phyloP scores from a whole-genome alignment of 2,888 invertebrate genomes.

The Nomada ruficornis region DNA sequence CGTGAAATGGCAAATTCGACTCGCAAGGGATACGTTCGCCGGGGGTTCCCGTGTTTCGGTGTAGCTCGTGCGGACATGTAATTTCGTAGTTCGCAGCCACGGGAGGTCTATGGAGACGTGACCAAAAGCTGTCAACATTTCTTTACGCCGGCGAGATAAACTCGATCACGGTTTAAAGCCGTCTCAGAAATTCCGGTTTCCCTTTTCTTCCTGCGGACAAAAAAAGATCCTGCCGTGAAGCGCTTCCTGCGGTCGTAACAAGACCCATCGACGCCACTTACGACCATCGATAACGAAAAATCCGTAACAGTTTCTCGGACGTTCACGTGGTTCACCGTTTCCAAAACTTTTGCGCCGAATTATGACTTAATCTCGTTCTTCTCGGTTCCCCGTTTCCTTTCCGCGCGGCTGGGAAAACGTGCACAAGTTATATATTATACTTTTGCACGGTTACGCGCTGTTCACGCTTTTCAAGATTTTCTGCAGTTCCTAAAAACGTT shows the following conservation, averaged over 20 bases:
- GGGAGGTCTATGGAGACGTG: constrained; percentile 73
- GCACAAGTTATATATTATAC: no score
- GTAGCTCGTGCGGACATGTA: constrained; percentile 41
- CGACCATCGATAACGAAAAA: constrained; percentile 33
- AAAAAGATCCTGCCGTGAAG: constrained; percentile 28
- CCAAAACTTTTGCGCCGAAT: no score
- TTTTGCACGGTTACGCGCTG: no score
- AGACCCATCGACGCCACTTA: constrained; percentile 38
- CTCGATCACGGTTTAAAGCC: constrained; percentile 64
- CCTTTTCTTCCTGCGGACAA: constrained; percentile 6
- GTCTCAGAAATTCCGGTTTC: constrained; percentile 18
- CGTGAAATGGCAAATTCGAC: constrained; percentile 48
- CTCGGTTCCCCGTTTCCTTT: no score
- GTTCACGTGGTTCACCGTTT: no score
- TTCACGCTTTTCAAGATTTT: not conserved
- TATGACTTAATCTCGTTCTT: no score
- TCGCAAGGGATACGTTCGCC: constrained; percentile 44
- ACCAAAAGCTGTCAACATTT: constrained; percentile 73
- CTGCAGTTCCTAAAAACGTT: not conserved
- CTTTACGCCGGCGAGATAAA: constrained; percentile 60
- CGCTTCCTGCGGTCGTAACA: constrained; percentile 48
- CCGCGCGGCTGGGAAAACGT: no score
- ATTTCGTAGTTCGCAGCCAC: constrained; percentile 26
- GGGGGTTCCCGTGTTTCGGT: constrained; percentile 14
- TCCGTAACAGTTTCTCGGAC: not conserved